Conservation (phyloP, 2,888 invertebrate species). For the Ochropacha duplaris region DNA sequence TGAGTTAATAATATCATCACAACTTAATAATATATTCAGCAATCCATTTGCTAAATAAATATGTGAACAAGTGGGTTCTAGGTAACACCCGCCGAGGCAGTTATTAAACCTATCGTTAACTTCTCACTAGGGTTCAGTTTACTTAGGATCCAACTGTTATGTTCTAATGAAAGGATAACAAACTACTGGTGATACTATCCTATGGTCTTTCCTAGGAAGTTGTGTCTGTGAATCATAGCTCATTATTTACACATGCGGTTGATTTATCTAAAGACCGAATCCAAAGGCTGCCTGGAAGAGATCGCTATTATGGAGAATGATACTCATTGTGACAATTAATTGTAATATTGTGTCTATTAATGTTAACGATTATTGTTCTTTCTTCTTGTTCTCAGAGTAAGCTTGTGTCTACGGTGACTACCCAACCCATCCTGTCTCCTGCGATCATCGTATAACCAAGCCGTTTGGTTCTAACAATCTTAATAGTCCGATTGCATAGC, state of each 20-base stretch:
- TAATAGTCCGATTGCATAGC: no score
- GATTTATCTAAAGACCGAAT: background rate
- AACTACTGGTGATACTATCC: conserved; percentile 29
- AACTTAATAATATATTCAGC: background rate
- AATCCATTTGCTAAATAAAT: conserved; percentile 1
- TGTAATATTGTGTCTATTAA: no score
- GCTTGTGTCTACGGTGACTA: no score
- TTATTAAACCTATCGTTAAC: conserved; percentile 33
- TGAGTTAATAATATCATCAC: background rate
- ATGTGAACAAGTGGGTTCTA: background rate
- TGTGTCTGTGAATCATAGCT: background rate
- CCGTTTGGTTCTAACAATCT: no score
- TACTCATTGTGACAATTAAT: no score
- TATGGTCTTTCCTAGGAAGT: conserved; percentile 21
- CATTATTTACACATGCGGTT: background rate
- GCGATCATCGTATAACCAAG: no score
- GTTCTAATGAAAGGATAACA: conserved; percentile 66
- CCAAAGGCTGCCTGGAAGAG: no score
- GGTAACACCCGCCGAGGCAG: background rate
- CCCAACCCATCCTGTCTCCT: no score
- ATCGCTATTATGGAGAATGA: no score
- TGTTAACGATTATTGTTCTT: no score
- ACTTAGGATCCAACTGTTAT: conserved; percentile 46
- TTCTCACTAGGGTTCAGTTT: conserved; percentile 41
- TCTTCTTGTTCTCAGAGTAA: no score